Evolutionary conservation across 2,888 invertebrate genomes (phyloP).

Genomic region (Petrolisthes manimaculis): DNA sequence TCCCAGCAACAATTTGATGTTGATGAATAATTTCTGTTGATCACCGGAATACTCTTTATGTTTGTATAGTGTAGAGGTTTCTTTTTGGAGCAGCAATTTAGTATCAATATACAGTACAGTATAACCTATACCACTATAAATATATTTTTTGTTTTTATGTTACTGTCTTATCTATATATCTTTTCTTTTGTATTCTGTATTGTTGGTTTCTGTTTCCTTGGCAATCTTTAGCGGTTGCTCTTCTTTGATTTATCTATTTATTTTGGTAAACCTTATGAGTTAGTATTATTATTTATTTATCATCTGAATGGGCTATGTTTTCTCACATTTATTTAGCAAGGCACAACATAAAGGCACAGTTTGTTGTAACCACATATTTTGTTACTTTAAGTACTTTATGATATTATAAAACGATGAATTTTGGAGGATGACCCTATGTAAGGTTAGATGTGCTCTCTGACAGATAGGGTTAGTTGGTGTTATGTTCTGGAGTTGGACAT

Average conservation of each 20-base stretch:
- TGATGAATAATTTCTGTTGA: no score
- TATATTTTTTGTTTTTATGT: conserved; percentile 3
- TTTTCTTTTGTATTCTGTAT: neutral
- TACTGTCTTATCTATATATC: neutral
- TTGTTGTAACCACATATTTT: neutral
- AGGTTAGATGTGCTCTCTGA: conserved; percentile 59
- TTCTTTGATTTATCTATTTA: neutral
- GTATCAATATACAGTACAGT: no score
- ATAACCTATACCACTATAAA: neutral
- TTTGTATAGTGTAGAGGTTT: no score
- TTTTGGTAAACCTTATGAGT: neutral
- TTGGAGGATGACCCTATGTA: conserved; percentile 53
- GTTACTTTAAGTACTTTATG: conserved; percentile 1
- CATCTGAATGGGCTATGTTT: conserved; percentile 25
- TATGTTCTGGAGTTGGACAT: no score
- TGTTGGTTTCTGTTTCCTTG: neutral
- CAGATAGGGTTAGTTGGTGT: conserved; percentile 21
- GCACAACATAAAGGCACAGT: conserved; percentile 45
- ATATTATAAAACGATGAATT: neutral
- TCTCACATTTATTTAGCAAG: conserved; percentile 36
- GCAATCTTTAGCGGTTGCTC: neutral
- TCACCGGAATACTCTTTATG: no score
- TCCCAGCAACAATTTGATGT: no score
- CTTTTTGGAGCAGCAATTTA: no score
- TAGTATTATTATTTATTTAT: neutral